A percentile compares a stretch with the other conserved stretches of the same genome.
phyloP scores from a whole-genome alignment of 2,797 vertebrate genomes.

The Muscicapa comitata region DNA sequence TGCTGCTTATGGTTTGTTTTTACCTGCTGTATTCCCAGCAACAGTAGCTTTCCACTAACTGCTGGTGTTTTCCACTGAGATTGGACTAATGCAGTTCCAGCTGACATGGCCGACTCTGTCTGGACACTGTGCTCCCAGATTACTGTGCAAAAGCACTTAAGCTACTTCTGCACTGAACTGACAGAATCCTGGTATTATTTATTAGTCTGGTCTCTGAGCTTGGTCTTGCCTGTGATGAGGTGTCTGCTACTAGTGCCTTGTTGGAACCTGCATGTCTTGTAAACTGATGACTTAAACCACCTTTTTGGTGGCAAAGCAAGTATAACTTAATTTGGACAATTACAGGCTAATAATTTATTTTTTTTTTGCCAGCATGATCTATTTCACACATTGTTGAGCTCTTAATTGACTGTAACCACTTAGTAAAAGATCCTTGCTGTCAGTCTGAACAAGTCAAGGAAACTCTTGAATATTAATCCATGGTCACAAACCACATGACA shows the following conservation, averaged over 20 bases:
- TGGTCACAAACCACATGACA: background rate
- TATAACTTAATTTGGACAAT: conserved; percentile 4
- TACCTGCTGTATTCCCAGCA: background rate
- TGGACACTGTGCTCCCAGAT: background rate
- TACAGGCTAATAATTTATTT: background rate
- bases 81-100: background rate
- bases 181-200: background rate
- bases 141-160: background rate
- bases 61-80: background rate
- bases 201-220: background rate
- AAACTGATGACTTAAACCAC: background rate
- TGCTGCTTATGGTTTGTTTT: background rate
- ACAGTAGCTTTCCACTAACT: background rate
- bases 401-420: conserved; percentile 24
- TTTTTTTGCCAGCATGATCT: background rate
- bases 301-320: background rate
- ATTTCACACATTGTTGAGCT: background rate
- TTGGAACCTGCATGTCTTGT: background rate
- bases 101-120: background rate
- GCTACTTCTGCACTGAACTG: background rate
- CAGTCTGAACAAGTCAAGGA: background rate
- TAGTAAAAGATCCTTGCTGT: background rate
- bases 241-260: background rate
- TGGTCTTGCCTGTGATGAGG: background rate
- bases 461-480: background rate